Evolutionary conservation across 2,113 vertebrate species (phyloP), one percentile per base, ranked within the genome.

Genomic region (Megaptera novaeangliae): DNA sequence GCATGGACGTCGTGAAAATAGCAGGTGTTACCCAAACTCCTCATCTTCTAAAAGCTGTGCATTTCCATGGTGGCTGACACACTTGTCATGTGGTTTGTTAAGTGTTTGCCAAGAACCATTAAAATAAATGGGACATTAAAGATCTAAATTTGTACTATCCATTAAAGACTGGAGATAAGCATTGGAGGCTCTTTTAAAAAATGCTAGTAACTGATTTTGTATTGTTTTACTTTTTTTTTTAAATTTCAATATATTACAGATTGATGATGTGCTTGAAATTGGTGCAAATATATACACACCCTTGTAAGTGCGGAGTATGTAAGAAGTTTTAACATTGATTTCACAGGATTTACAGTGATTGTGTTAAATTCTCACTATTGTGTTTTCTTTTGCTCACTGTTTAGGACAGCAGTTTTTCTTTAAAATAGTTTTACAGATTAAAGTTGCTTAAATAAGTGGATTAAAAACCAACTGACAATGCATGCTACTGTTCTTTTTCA

Each of bases 231-330:
- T 72, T 96, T 87, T 88, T 92, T 88, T 93, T 98, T 94, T 96
- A 7, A 96, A 93, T 75, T 97, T 98, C 93, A 75, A 0, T 97
- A 97, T 98, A 97, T 98, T 98, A 95, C 95, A 98, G 97, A 98
- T 98, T 97, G 97, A 98, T 98, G 91, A 98, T 98, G 98, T 99
- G 98, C 98, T 99, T 99, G 97, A 97, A 99, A 98, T 96, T 75
- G 96, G 96, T 98, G 98, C 98, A 98, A 97, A 97, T 98, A 98
- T 98, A 98, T 94, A 95, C 84, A 96, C 88, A 98, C 94, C 77
- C 69, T 98, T 98, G 97, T 99, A 98, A 98, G 97, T 98, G 95
- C 98, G 94, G 98, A 93, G 69, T 98, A 87, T 98, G 97, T 97
- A 95, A 97, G 84, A 98, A 95, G 31, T 94, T 34, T 98, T 97